phyloP scores from a whole-genome alignment of 2,888 invertebrate genomes.

The Drosophila multiciliata region DNA sequence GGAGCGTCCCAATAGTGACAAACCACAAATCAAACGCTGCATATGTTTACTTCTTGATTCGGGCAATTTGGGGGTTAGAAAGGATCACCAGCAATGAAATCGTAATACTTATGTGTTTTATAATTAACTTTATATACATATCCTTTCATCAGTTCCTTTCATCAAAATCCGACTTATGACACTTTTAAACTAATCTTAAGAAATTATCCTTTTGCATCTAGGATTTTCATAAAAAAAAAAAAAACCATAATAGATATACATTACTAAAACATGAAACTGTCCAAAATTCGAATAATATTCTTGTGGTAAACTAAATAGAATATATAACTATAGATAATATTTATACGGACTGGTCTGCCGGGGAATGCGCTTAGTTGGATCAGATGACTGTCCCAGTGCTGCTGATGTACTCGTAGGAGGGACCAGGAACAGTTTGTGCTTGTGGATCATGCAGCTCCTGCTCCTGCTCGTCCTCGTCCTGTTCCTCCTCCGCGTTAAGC shows the following conservation, averaged over 20 bases:
- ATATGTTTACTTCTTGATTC: background rate
- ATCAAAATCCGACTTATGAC: background rate
- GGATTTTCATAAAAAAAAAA: background rate
- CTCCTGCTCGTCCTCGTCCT: background rate
- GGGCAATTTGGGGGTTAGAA: background rate
- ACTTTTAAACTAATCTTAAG: slow-evolving; percentile 2
- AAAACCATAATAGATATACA: background rate
- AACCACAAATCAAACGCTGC: background rate
- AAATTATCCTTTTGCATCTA: background rate
- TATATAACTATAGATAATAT: background rate
- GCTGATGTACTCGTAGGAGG: slow-evolving; percentile 41
- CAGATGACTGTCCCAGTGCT: slow-evolving; percentile 46
- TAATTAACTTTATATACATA: background rate
- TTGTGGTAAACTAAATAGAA: background rate
- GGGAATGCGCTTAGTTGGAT: slow-evolving; percentile 43
- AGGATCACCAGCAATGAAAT: background rate
- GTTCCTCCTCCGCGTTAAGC: slow-evolving; percentile 2
- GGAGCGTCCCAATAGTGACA: background rate
- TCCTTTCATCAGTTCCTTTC: no score
- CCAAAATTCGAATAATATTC: background rate
- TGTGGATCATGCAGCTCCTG: background rate
- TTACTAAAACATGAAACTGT: background rate
- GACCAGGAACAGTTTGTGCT: slow-evolving; percentile 6
- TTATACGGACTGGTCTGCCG: background rate
- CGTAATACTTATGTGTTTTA: background rate